Conservation (phyloP, 2,113 vertebrate genomes). For the Elachura formosa region DNA sequence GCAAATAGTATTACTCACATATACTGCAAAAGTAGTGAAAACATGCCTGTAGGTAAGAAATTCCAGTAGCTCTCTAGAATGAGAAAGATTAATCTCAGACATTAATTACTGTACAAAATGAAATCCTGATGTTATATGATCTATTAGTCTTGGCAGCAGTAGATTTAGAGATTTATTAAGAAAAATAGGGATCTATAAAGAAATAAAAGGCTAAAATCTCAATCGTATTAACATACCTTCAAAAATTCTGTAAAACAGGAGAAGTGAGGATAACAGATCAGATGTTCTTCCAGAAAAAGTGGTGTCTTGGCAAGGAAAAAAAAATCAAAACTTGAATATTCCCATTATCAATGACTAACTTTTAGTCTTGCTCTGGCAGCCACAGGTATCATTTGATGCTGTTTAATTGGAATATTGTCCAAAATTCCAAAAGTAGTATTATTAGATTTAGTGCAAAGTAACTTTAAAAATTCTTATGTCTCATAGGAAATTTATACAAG, state of each 20-base stretch:
- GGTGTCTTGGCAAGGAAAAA: neutral
- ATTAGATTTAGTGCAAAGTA: neutral
- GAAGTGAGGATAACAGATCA: neutral
- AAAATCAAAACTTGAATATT: neutral
- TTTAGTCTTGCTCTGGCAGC: neutral
- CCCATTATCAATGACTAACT: neutral
- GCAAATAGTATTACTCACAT: slow-evolving; percentile 46
- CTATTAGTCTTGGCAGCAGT: slow-evolving; percentile 26
- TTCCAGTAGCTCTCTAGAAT: slow-evolving; percentile 35
- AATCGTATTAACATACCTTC: neutral
- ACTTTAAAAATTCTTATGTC: neutral
- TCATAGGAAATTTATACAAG: neutral
- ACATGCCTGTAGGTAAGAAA: slow-evolving; percentile 54
- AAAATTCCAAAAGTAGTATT: neutral
- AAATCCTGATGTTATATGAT: slow-evolving; percentile 43
- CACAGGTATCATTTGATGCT: neutral
- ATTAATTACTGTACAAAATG: slow-evolving; percentile 58
- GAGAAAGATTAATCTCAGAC: slow-evolving; percentile 51
- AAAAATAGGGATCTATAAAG: neutral
- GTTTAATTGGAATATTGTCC: neutral
- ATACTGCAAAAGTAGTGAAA: slow-evolving; percentile 45
- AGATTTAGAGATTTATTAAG: neutral
- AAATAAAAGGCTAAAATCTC: neutral
- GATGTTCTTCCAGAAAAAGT: neutral
- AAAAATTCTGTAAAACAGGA: neutral